Conservation (phyloP, 2,113 vertebrate species). For the Grammomys surdaster region DNA sequence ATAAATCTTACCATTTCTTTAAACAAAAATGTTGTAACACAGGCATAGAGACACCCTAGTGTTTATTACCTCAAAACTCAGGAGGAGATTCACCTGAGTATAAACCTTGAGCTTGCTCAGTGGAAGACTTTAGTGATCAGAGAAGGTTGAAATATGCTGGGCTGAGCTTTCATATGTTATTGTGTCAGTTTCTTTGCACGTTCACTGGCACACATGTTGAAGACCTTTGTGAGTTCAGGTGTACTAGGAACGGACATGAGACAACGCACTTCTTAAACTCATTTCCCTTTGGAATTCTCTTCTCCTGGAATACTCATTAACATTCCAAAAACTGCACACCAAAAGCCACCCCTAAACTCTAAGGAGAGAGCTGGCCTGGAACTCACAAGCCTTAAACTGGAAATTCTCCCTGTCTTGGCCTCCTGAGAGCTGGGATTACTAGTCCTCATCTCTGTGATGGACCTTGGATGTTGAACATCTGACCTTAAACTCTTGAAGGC, state of each 20-base stretch:
- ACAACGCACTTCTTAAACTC: background rate
- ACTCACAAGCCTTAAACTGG: background rate
- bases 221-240: background rate
- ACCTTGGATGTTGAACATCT: background rate
- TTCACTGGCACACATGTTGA: background rate
- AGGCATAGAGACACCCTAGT: background rate
- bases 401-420: background rate
- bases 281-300: background rate
- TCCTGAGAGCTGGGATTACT: background rate
- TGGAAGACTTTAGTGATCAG: background rate
- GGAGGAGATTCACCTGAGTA: background rate
- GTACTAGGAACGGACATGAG: background rate
- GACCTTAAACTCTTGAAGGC: constrained; percentile 27
- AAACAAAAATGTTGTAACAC: background rate
- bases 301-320: background rate
- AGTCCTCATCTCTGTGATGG: background rate
- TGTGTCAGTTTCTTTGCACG: background rate
- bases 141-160: background rate
- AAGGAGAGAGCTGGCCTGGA: background rate
- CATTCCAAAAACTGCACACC: background rate
- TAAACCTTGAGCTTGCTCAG: background rate
- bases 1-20: constrained; percentile 13
- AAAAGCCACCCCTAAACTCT: background rate
- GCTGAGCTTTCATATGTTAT: background rate
- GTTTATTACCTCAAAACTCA: background rate